These are phyloP conservation scores for Hemistola chrysoprasaria DNA, from an alignment of 2,888 invertebrate genomes.

Conservation along the genomic window DNA sequence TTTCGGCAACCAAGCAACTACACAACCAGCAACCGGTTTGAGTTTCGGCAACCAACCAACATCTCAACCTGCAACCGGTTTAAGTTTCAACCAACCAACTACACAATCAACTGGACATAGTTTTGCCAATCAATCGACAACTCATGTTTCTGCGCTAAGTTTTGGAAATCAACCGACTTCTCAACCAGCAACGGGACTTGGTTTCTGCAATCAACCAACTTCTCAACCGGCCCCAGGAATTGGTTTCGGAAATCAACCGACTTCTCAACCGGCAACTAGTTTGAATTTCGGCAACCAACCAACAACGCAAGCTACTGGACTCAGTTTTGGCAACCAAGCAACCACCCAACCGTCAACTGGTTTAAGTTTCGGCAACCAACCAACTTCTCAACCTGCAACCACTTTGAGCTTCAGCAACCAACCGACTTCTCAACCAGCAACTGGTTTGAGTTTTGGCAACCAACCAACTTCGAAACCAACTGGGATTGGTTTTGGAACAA, in stretches of 20 bases:
- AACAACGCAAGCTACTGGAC: conserved; percentile 18
- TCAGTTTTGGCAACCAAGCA: conserved; percentile 14
- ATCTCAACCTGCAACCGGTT: conserved; percentile 5
- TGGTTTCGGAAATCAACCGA: conserved; percentile 17
- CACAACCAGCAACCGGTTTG: conserved; percentile 22
- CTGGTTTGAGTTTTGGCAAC: background rate
- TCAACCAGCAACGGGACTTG: conserved; percentile 2
- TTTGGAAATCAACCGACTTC: conserved; percentile 12
- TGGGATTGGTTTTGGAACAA: conserved; percentile 17
- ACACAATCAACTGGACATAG: conserved; percentile 19
- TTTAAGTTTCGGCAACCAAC: conserved; percentile 1
- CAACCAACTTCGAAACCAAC: conserved; percentile 5
- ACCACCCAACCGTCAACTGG: conserved; percentile 3
- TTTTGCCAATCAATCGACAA: conserved; percentile 13
- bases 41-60: conserved; percentile 28
- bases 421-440: conserved; percentile 14
- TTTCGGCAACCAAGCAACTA: background rate
- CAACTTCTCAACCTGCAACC: conserved; percentile 7
- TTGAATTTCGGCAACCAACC: conserved; percentile 8
- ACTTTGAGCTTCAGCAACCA: conserved; percentile 30
- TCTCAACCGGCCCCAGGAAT: conserved; percentile 18
- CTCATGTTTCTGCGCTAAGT: conserved; percentile 5
- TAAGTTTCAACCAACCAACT: background rate
- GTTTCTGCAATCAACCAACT: background rate
- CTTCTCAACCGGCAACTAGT: conserved; percentile 6